Base-by-base conservation (phyloP, 92 coral and sea anemone species). In the Siderastrea radians region DNA sequence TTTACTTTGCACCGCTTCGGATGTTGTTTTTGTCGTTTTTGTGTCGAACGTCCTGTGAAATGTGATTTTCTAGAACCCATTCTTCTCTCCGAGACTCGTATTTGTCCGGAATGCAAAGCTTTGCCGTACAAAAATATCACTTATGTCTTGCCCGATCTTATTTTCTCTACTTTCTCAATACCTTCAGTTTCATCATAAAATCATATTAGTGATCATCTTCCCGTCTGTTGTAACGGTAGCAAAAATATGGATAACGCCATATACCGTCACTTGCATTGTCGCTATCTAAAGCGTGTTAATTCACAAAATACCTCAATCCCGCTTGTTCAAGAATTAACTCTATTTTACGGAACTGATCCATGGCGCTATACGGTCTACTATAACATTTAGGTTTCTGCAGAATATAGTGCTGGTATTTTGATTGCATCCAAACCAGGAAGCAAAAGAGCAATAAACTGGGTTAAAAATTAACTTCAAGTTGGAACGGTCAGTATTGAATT, bases 311-410 rank as follows among this genome's bases (percentile, higher is more conserved):
- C 82, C 83, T 85, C 57, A 75, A 50, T 7, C 73, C 75, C 13
- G 82, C 82, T n/a, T 75, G 74, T 64, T 84, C 52, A 6, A 85
- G 54, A 1, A 85, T 38, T 12, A 76, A 14, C 52, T 72, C 80
- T 13, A 83, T 59, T 50, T 72, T 67, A 58, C 7, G 76, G 5
- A 43, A 49, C 38, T 26, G 38, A 55, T 83, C 87, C 77, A 81
- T 44, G 3, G 46, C 15, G 65, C 6, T 47, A 38, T 49, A 16
- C 38, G 12, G 75, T 49, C 45, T 75, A n/a, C 54, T 65, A 47
- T 38, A 58, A 45, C 13, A 51, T 61, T 3, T 1, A 11, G 53
- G 62, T 45, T 44, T 77, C 10, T 53, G 16, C 38, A 26, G 38
- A 26, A 43, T 53, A 51, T 19, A 6, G 52, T 8, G 5, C 19